Base-by-base conservation (phyloP, 2,888 invertebrate genomes). In the Phymatocera aterrima region DNA sequence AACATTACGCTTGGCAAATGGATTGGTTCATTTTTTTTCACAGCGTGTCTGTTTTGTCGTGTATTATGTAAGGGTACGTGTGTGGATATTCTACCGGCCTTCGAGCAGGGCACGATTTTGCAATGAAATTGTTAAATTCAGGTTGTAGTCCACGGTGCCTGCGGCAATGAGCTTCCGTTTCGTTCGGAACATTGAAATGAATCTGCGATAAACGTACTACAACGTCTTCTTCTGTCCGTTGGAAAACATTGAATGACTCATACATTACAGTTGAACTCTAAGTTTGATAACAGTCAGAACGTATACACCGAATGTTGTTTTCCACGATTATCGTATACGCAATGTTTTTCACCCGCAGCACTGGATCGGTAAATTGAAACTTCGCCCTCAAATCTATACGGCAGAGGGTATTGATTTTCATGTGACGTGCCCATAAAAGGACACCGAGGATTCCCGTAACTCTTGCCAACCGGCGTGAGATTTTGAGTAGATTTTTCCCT, bases 331-430 rank as follows among this genome's bases (percentile, higher is more conserved):
- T 68, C 46, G n/a, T 46, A 24, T 43, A n/a, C 68, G 15, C 12
- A 68, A 43, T 46, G 28, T 68, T 68, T 34, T 46, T 24, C 18
- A 15, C 15, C 68, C n/a, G n/a, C n/a, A n/a, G 43, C n/a, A 10
- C 46, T 34, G 24, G 15, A 15, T 28, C 40, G 24, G 43, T 24
- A 43, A 68, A 34, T 68, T 43, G 4, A 46, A 68, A 46, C 24
- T 43, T 68, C 28, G 46, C 46, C 28, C 68, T 68, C 28, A 46
- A 68, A 68, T 46, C 31, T 24, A n/a, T 68, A 46, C 28, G 28
- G 46, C 46, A 68, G 68, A 68, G 68, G 15, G 24, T 68, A 68
- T 68, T 68, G 68, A 68, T 68, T 68, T 68, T 68, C 68, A 68
- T 43, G 68, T 68, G 43, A 68, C 68, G 68, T 68, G 68, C 46